phyloP scores from a whole-genome alignment of 1,140 invertebrate genomes.

The Drosophila jambulina region DNA sequence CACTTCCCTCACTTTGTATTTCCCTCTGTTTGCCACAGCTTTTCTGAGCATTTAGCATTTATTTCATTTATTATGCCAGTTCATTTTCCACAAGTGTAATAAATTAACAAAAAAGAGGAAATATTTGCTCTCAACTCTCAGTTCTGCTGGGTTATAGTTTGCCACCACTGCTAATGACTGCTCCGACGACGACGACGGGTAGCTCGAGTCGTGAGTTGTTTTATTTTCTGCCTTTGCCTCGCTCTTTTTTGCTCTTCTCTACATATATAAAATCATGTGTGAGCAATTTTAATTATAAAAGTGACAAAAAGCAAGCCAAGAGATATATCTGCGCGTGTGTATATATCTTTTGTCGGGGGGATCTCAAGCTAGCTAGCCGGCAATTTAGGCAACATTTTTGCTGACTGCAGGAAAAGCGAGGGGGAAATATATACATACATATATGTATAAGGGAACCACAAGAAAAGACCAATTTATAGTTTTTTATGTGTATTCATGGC shows the following conservation, averaged over 20 bases:
- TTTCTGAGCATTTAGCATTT: constrained; percentile 51
- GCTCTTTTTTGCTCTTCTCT: constrained; percentile 27
- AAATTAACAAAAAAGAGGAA: constrained; percentile 29
- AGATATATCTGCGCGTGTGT: constrained; percentile 24
- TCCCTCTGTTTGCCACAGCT: constrained; percentile 13
- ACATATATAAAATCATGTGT: constrained; percentile 54
- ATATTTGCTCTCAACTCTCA: constrained; percentile 26
- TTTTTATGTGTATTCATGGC: constrained; percentile 39
- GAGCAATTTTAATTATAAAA: constrained; percentile 79
- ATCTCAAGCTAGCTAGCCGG: constrained; percentile 26
- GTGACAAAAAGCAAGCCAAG: constrained; percentile 61
- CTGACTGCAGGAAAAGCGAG: constrained; percentile 28
- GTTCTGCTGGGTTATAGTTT: constrained; percentile 39
- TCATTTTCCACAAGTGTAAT: constrained; percentile 23
- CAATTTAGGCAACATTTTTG: constrained; percentile 57
- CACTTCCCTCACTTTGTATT: constrained; percentile 1
- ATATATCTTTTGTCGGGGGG: constrained; percentile 27
- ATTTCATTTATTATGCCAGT: constrained; percentile 52
- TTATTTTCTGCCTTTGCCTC: constrained; percentile 16
- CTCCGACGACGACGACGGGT: constrained; percentile 1
- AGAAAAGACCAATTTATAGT: constrained; percentile 59
- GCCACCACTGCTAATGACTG: constrained; percentile 56
- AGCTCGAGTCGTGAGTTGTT: constrained; percentile 43
- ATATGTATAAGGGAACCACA: constrained; percentile 19
- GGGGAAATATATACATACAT: background rate